phyloP scores from a whole-genome alignment of 2,888 invertebrate genomes.

The Drosophila heteroneura region DNA sequence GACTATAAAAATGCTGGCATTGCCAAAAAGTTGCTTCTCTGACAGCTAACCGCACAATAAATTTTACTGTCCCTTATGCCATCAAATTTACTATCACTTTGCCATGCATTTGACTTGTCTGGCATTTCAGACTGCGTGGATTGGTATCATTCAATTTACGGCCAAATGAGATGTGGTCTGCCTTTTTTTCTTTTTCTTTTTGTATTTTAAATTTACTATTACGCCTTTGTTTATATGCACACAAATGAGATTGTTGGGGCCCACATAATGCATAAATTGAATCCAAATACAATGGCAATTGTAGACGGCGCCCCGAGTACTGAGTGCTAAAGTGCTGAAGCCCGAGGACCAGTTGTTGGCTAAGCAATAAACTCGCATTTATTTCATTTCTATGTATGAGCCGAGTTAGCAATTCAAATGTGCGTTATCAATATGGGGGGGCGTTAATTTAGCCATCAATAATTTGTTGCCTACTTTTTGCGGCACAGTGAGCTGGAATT shows the following conservation, averaged over 20 bases:
- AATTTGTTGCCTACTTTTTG: slow-evolving; percentile 72
- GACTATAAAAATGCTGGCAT: slow-evolving; percentile 34
- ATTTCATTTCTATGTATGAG: slow-evolving; percentile 67
- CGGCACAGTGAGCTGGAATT: slow-evolving; percentile 25
- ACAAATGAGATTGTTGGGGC: slow-evolving; percentile 6
- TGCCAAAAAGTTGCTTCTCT: slow-evolving; percentile 26
- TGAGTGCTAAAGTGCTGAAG: slow-evolving; percentile 7
- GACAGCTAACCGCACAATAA: slow-evolving; percentile 65
- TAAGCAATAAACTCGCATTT: slow-evolving; percentile 55
- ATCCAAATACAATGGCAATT: slow-evolving; percentile 37
- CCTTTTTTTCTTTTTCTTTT: slow-evolving; percentile 10
- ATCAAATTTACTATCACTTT: slow-evolving; percentile 72
- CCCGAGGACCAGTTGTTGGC: slow-evolving; percentile 3
- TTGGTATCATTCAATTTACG: slow-evolving; percentile 72
- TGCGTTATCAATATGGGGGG: slow-evolving; percentile 54
- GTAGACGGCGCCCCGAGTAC: slow-evolving; percentile 13
- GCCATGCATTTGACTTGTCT: slow-evolving; percentile 64
- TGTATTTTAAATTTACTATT: slow-evolving; percentile 67
- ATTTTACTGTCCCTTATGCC: slow-evolving; percentile 64
- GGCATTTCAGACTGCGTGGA: slow-evolving; percentile 54
- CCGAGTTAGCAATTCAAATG: slow-evolving; percentile 69
- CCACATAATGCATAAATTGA: slow-evolving; percentile 61
- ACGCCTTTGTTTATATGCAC: slow-evolving; percentile 62
- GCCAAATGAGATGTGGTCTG: slow-evolving; percentile 37
- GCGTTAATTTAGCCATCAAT: slow-evolving; percentile 65